Evolutionary conservation across 2,113 vertebrate genomes (phyloP), one percentile per base, ranked within the genome.

Genomic region (Phalacrocorax pelagicus): DNA sequence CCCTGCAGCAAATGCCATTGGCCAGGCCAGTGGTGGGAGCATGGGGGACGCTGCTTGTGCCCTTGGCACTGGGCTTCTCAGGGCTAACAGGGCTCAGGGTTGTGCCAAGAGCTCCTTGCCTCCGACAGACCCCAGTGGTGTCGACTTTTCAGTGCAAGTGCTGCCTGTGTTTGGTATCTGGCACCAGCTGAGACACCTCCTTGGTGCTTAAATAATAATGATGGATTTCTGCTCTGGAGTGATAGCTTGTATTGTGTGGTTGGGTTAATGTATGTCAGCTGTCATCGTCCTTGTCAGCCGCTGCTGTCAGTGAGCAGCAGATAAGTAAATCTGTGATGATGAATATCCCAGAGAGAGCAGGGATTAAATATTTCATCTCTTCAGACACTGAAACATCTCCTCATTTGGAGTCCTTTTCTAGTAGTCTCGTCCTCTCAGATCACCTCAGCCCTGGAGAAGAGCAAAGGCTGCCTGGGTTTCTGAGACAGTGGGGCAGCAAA

Each of bases 231-330:
- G 91, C 86, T 81, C 20, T 32, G 67, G 69, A 94, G 71, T 26
- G 96, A 92, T 65, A 69, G 86, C 92, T 87, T 11, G 81, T 87
- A 92, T 23, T n/a, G 79, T 11, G 11, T 2, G 9, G 83, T 90
- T 72, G 88, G 92, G 96, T 85, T 91, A 94, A 94, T 91, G 89
- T 57, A 89, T 94, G 96, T 96, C 94, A 94, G 94, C 92, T 95
- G 96, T 92, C 96, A 96, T n/a, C 5, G 2, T 70, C 92, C 90
- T 44, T 96, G 93, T 94, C 97, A 97, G 91, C 81, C 1, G 6
- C 91, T 52, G 86, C 94, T 92, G 95, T 32, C 94, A 86, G 81
- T 7, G 67, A 94, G 91, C 65, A 7, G 88, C 86, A 92, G 86
- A 88, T 85, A 88, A 96, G 74, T 91, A 94, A 96, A 89, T 91